Evolutionary conservation across 2,888 invertebrate species (phyloP).

Genomic region (Patella pellucida): DNA sequence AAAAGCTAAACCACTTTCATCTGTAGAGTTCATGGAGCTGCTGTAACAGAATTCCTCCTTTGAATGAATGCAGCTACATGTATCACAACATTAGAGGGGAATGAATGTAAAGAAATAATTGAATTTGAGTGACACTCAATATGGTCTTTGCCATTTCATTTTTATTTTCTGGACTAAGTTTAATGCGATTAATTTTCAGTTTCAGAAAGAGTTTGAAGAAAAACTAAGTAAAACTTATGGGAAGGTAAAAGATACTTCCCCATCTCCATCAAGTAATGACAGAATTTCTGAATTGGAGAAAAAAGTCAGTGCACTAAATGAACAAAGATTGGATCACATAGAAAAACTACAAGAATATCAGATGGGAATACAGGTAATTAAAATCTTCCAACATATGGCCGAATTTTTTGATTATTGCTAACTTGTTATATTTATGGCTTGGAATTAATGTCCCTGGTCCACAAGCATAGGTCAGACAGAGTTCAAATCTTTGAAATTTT

Average conservation of each 20-base stretch:
- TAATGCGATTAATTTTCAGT: conserved; percentile 39
- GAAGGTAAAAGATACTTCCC: background rate
- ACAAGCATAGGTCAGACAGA: no score
- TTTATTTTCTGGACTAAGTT: background rate
- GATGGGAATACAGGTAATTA: conserved; percentile 58
- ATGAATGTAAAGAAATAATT: no score
- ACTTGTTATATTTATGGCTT: background rate
- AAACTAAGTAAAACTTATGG: conserved; percentile 47
- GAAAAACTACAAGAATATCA: conserved; percentile 63
- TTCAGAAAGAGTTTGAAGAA: conserved; percentile 61
- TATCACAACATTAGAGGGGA: no score
- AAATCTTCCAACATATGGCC: no score
- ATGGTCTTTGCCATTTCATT: no score
- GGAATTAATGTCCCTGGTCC: conserved; percentile 7
- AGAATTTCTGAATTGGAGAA: conserved; percentile 51
- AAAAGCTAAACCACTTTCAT: no score
- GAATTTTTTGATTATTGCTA: background rate
- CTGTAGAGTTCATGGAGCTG: conserved; percentile 32
- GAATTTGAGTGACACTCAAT: no score
- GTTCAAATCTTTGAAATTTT: no score
- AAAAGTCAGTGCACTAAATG: conserved; percentile 57
- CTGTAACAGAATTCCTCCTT: conserved; percentile 32
- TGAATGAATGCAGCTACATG: conserved; percentile 17
- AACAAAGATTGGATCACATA: conserved; percentile 59
- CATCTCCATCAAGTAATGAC: conserved; percentile 6